These are phyloP conservation scores for Myzus persicae DNA, from an alignment of 1,140 invertebrate genomes.

Conservation along the genomic window DNA sequence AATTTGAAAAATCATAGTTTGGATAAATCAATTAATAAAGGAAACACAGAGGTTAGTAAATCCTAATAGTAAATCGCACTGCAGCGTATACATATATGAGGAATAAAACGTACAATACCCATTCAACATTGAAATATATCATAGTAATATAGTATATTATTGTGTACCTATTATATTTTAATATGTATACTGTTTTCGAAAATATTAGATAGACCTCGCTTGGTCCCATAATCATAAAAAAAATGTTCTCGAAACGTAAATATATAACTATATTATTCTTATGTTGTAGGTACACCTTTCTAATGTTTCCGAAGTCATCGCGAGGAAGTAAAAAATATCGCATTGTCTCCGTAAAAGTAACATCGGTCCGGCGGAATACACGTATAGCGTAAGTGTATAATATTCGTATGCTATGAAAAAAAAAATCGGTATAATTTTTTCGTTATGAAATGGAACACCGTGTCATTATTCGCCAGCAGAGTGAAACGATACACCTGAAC, in stretches of 20 bases:
- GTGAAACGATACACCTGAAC: slow-evolving; percentile 52
- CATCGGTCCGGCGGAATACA: neutral
- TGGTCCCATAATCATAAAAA: neutral
- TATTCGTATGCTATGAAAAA: slow-evolving; percentile 24
- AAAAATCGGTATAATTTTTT: slow-evolving; percentile 58
- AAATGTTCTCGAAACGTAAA: neutral
- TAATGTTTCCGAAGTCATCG: slow-evolving; percentile 18
- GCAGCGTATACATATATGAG: too few relatives aligned
- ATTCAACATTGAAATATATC: too few relatives aligned
- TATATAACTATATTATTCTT: neutral
- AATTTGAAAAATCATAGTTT: too few relatives aligned
- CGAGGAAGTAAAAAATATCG: slow-evolving; percentile 17
- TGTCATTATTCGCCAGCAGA: slow-evolving; percentile 57
- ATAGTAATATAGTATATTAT: neutral
- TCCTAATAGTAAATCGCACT: too few relatives aligned
- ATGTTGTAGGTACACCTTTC: neutral
- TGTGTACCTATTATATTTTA: too few relatives aligned
- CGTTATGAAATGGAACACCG: slow-evolving; percentile 51
- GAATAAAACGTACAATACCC: too few relatives aligned
- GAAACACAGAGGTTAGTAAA: too few relatives aligned
- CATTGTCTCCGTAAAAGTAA: slow-evolving; percentile 24
- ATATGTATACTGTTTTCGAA: neutral
- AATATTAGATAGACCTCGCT: neutral
- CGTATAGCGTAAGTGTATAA: neutral
- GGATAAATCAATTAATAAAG: too few relatives aligned